Evolutionary conservation across 2,888 invertebrate genomes (phyloP).

Genomic region (Palloptera scutellata): DNA sequence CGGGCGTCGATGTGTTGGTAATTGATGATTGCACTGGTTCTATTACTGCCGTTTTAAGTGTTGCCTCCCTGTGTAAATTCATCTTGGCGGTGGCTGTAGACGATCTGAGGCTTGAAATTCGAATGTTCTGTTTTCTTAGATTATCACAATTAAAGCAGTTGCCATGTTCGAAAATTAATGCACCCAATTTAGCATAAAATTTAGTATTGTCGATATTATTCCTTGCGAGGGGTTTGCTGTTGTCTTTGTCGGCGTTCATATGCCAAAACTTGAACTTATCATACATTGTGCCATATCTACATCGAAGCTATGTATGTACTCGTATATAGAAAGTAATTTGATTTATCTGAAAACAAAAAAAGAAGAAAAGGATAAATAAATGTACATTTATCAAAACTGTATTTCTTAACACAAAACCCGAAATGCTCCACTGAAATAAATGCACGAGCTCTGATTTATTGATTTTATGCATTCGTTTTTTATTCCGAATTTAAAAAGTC

Average conservation of each 20-base stretch:
- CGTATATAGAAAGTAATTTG: no score
- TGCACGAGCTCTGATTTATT: no score
- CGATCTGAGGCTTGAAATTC: no score
- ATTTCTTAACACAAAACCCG: no score
- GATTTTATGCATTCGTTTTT: no score
- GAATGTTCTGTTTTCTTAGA: conserved; percentile 7
- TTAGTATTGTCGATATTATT: neutral
- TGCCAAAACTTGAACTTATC: conserved; percentile 14
- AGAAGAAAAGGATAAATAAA: no score
- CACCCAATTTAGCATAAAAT: conserved; percentile 6
- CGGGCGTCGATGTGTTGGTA: neutral
- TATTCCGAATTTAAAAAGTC: no score
- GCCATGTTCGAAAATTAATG: conserved; percentile 21
- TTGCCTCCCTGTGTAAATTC: neutral
- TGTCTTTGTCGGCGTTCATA: conserved; percentile 9
- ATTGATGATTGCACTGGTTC: neutral
- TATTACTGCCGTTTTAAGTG: conserved; percentile 3
- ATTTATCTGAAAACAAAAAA: no score
- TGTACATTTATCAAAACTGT: no score
- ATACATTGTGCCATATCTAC: conserved; percentile 34
- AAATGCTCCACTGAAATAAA: no score
- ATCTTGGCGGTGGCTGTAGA: neutral
- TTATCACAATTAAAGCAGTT: conserved; percentile 21
- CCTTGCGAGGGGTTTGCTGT: conserved; percentile 1
- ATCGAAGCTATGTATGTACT: no score